Base-by-base conservation (phyloP, 1,140 invertebrate species). In the Scaptodrosophila lebanonensis region DNA sequence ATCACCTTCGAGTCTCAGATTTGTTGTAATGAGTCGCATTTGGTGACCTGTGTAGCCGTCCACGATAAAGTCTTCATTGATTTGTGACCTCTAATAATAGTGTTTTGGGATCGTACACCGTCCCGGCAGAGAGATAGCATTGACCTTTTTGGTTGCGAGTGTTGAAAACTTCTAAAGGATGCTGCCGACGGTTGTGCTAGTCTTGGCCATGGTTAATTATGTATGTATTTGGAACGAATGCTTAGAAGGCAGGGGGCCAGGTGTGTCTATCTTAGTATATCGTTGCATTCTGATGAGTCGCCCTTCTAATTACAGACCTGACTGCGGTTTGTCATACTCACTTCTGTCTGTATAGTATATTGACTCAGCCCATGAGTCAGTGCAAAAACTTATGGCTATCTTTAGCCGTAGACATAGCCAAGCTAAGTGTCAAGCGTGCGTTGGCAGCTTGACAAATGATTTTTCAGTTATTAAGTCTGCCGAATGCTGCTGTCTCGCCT, bases 21-120 rank as follows among this genome's bases (percentile, higher is more conserved):
- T 66, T 66, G 54, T 79, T 72, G 72, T 77, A 77, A 77, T 77
- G 63, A 61, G 61, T 61, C 48, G 52, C 29, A 47, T 47, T 45
- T 29, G 43, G 18, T 38, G 8, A 7, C 13, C 58, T 27, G 35
- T 63, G 53, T 20, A 20, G 27, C 29, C 27, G 59, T 45, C 57
- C 60, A 69, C 75, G 75, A 82, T 82, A 82, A 82, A 82, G 75
- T 70, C 75, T 82, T 82, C 66, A 82, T 82, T 82, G 75, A 82
- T 82, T 82, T 82, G 75, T 82, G 75, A 75, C 75, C 75, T 69
- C 68, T 82, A 82, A 82, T 82, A 82, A 82, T 83, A 82, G 75
- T 66, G 76, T 83, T 82, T 83, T 83, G 62, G 42, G 32, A 39
- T 59, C 32, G 44, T 44, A 29, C 30, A 44, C 22, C 33, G 27